A percentile compares a stretch with the other conserved stretches of the same genome.
These are phyloP conservation scores for Castor canadensis DNA, from an alignment of 2,113 vertebrate genomes.

Conservation along the genomic window DNA sequence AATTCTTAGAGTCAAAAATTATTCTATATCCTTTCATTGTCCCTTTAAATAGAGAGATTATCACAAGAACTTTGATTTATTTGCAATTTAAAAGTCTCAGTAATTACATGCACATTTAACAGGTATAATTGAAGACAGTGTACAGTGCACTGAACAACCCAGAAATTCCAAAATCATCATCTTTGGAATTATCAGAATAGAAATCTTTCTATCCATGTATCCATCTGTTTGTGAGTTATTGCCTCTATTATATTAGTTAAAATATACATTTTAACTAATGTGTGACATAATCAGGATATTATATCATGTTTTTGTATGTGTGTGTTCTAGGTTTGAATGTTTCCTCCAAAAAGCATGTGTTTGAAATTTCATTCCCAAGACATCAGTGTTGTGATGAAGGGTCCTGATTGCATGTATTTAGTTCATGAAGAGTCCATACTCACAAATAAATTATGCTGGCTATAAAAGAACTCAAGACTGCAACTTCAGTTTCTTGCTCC, in stretches of 20 bases:
- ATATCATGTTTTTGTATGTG: neutral
- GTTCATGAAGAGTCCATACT: neutral
- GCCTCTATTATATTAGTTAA: neutral
- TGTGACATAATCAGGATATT: neutral
- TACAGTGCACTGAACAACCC: neutral
- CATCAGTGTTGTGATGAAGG: rapidly evolving
- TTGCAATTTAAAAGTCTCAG: constrained; percentile 28
- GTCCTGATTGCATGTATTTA: neutral
- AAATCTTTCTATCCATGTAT: neutral
- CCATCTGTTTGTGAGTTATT: neutral
- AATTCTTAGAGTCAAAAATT: neutral
- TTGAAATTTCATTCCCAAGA: neutral
- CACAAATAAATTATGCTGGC: neutral
- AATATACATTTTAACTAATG: neutral
- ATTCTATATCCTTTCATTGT: neutral
- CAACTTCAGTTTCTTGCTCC: neutral
- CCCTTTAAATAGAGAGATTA: neutral
- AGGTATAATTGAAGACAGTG: neutral
- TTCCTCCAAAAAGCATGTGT: neutral
- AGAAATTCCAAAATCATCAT: neutral
- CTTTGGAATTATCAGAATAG: neutral
- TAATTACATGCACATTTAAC: constrained; percentile 28
- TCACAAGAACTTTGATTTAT: constrained; percentile 19
- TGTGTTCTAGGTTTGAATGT: too few relatives aligned
- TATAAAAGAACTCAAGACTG: neutral